phyloP scores from a whole-genome alignment of 2,888 invertebrate species.

The Imbricaverruca yamaguchii region DNA sequence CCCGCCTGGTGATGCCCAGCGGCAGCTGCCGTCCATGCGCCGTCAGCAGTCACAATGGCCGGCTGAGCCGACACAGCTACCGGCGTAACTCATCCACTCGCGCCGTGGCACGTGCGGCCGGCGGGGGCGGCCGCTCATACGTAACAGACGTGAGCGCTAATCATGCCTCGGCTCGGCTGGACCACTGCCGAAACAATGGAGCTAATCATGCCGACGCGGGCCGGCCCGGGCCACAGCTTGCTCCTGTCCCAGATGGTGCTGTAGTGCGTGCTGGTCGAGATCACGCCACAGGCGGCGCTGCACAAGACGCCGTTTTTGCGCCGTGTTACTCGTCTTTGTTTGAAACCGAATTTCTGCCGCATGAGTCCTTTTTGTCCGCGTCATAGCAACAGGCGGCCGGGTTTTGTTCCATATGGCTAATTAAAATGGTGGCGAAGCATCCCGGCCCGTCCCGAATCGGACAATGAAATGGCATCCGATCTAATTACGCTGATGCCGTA shows the following conservation, averaged over 20 bases:
- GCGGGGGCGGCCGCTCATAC: no score
- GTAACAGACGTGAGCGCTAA: no score
- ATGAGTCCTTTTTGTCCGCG: neutral
- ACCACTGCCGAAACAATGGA: neutral
- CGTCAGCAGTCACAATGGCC: no score
- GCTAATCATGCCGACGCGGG: neutral
- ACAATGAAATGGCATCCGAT: conserved; percentile 12
- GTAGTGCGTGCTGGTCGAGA: no score
- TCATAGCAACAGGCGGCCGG: neutral
- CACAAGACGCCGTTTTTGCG: neutral
- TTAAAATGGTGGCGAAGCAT: neutral
- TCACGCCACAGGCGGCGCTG: neutral
- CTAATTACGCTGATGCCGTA: neutral
- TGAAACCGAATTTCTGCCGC: neutral
- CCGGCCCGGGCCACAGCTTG: neutral
- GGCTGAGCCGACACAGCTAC: no score
- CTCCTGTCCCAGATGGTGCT: no score
- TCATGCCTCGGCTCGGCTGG: neutral
- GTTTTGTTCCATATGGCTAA: conserved; percentile 4
- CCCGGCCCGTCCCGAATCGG: neutral
- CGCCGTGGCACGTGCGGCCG: no score
- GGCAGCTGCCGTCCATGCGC: no score
- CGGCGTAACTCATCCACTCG: no score
- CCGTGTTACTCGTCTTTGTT: neutral
- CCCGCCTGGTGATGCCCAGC: no score